Base-by-base conservation (phyloP, 1,140 invertebrate genomes). In the Ceratosolen fusciceps region DNA sequence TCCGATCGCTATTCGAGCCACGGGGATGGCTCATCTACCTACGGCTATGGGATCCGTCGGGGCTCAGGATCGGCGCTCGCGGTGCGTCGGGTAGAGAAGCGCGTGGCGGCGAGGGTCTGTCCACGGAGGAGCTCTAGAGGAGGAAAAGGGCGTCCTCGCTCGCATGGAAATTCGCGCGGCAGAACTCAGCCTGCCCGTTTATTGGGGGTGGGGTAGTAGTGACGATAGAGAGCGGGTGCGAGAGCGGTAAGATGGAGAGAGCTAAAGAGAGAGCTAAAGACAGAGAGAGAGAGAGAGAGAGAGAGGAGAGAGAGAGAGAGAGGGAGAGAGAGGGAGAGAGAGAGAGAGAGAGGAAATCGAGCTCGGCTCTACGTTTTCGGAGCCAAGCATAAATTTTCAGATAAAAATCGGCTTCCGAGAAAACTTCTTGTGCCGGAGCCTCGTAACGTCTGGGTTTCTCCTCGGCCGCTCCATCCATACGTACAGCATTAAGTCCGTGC, bases 381-480 rank as follows among this genome's bases (percentile, higher is more conserved):
- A 67, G 74, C 54, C 37, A 26, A 62, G 21, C 56, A 62, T 74
- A 60, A 60, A 43, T 3, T 14, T 39, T 10, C 34, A 47, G 37
- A 49, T 70, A 70, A 47, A 70, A 60, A 60, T 43, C 16, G 73
- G 70, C 49, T 81, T 81, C 80, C 80, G 70, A 81, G 80, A 81
- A 81, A 81, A 81, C 58, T 72, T 81, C 70, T 81, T 70, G n/a
- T n/a, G 49, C 68, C 19, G 62, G 72, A 43, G 37, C 21, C 16
- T 21, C 54, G 37, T 67, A 47, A 52, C 29, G 37, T 76, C 68
- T 26, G 43, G 43, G 43, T 71, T 52, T 71, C 47, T 49, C 68
- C 68, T 47, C 39, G 47, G 0, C 37, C n/a, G n/a, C n/a, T n/a
- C n/a, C 2, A 47, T 1, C 8, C 34, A 68, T 68, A 43, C 1